phyloP scores from a whole-genome alignment of 2,797 vertebrate species.

The Zenarchopterus dispar region DNA sequence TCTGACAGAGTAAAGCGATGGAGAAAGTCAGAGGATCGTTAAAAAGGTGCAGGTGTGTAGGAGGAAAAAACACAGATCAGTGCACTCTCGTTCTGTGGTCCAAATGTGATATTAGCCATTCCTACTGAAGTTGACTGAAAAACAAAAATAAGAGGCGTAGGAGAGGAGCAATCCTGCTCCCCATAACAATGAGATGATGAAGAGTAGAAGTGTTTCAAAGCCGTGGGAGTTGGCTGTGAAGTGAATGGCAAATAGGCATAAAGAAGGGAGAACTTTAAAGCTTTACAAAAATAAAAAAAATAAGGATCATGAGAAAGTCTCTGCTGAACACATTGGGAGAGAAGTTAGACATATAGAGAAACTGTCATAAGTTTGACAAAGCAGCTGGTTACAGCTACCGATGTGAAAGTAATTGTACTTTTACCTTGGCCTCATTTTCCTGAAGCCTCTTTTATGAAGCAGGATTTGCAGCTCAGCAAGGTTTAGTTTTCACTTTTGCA shows the following conservation, averaged over 20 bases:
- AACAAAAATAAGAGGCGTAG: conserved; percentile 49
- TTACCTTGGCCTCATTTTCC: conserved; percentile 17
- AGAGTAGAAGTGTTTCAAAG: conserved; percentile 55
- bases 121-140: conserved; percentile 52
- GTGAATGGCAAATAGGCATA: conserved; percentile 60
- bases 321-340: conserved; percentile 37
- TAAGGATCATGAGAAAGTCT: conserved; percentile 32
- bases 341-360: conserved; percentile 29
- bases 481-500: neutral
- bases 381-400: conserved; percentile 34
- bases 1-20: neutral
- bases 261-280: conserved; percentile 30
- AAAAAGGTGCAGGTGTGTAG: conserved; percentile 23
- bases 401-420: conserved; percentile 14
- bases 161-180: conserved; percentile 38
- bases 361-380: conserved; percentile 45
- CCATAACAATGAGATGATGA: conserved; percentile 71
- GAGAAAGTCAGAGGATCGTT: conserved; percentile 25
- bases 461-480: neutral
- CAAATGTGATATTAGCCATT: conserved; percentile 62
- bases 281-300: conserved; percentile 1
- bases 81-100: conserved; percentile 37
- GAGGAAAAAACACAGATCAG: conserved; percentile 35
- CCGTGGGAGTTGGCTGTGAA: conserved; percentile 55
- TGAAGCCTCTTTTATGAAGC: neutral